Evolutionary conservation across 2,797 vertebrate genomes (phyloP).

Genomic region (Chelonia mydas): DNA sequence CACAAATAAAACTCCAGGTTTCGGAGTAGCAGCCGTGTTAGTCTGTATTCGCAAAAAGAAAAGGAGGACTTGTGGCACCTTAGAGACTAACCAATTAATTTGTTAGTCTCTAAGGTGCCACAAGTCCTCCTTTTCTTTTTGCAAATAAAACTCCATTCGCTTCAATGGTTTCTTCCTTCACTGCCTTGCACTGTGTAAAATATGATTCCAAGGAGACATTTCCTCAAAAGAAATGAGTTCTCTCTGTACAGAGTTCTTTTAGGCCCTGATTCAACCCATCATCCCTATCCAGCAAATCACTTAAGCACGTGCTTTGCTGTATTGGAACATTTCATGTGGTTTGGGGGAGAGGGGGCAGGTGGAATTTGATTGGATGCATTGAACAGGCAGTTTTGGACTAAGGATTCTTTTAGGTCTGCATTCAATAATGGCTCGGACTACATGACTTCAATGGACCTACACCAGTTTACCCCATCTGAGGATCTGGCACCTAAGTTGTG

Average conservation of each 20-base stretch:
- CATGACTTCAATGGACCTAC: background rate
- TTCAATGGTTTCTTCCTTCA: background rate
- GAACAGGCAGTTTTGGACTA: background rate
- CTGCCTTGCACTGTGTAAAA: background rate
- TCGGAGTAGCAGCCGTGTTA: too few species aligned
- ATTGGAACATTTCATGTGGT: background rate
- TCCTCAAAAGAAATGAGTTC: background rate
- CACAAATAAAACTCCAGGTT: background rate
- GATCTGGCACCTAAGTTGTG: constrained; percentile 21
- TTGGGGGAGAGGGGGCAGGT: background rate
- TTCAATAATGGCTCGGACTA: background rate
- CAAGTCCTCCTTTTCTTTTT: too few species aligned
- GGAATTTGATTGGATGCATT: background rate
- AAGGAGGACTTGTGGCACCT: too few species aligned
- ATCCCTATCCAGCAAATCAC: background rate
- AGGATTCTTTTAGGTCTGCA: background rate
- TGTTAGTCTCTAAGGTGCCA: too few species aligned
- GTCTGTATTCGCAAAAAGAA: too few species aligned
- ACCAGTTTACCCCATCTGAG: constrained; percentile 5
- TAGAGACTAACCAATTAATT: too few species aligned
- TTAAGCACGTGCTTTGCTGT: background rate
- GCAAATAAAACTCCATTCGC: background rate
- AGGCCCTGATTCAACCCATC: background rate
- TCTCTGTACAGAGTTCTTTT: background rate
- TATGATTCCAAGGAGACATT: background rate